These are phyloP conservation scores for Cariama cristata DNA, from an alignment of 2,113 vertebrate genomes.

Conservation along the genomic window DNA sequence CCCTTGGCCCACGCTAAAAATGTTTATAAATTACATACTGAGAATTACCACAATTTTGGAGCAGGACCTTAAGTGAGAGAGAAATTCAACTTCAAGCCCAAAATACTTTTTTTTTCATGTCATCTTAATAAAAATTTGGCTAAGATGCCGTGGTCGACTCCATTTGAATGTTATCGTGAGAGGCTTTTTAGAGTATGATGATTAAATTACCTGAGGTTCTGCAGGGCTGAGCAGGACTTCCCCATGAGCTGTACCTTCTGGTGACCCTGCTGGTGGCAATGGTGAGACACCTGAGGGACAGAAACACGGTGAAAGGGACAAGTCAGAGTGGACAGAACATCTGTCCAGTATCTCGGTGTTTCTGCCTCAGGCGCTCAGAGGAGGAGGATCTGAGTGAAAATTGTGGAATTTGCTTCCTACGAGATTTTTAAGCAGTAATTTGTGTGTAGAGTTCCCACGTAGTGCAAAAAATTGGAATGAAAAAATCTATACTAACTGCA, in stretches of 20 bases:
- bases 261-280: background rate
- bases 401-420: background rate
- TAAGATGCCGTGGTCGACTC: fast-evolving
- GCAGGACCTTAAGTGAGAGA: background rate
- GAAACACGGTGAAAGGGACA: background rate
- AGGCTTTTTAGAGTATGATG: background rate
- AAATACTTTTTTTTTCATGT: background rate
- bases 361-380: background rate
- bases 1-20: background rate
- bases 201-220: background rate
- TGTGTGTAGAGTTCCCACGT: background rate
- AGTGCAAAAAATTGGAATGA: background rate
- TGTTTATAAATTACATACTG: background rate
- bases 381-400: background rate
- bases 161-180: background rate
- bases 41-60: background rate
- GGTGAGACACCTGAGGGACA: background rate
- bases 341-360: background rate
- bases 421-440: background rate
- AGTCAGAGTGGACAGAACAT: background rate
- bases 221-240: background rate
- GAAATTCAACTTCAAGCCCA: background rate
- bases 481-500: background rate
- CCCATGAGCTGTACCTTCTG: background rate
- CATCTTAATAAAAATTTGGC: background rate